Conservation (phyloP, 1,140 invertebrate genomes). For the Brevipalpus yothersi region DNA sequence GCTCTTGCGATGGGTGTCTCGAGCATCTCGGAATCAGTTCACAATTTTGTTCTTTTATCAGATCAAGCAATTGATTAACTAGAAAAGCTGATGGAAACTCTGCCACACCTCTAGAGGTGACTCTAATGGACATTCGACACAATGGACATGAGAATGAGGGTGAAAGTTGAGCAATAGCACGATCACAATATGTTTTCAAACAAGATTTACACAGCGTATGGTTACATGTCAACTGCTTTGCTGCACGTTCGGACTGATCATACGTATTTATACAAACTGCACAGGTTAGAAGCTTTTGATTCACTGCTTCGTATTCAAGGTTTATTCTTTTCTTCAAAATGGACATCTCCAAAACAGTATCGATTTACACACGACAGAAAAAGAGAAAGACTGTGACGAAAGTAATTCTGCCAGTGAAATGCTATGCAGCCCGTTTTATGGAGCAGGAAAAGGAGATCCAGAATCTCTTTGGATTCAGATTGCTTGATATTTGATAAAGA, state of each 20-base stretch:
- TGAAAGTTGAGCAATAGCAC: slow-evolving; percentile 34
- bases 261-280: slow-evolving; percentile 79
- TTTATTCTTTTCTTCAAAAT: slow-evolving; percentile 84
- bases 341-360: slow-evolving; percentile 29
- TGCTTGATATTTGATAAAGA: too few relatives aligned
- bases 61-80: slow-evolving; percentile 75
- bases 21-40: slow-evolving; percentile 83
- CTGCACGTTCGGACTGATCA: slow-evolving; percentile 65
- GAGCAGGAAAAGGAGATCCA: too few relatives aligned
- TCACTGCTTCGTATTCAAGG: slow-evolving; percentile 93
- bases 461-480: too few relatives aligned
- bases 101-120: slow-evolving; percentile 51
- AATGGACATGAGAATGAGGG: slow-evolving; percentile 75
- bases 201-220: slow-evolving; percentile 80
- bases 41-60: slow-evolving; percentile 64
- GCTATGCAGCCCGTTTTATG: too few relatives aligned
- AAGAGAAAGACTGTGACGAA: too few relatives aligned
- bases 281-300: slow-evolving; percentile 85
- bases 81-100: slow-evolving; percentile 77
- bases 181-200: slow-evolving; percentile 45
- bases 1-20: slow-evolving; percentile 47
- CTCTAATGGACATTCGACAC: slow-evolving; percentile 66
- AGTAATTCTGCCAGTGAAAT: too few relatives aligned
- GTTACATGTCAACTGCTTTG: slow-evolving; percentile 75
- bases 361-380: too few relatives aligned